Conservation (phyloP, 1,140 invertebrate genomes). For the Tenebrio molitor region DNA sequence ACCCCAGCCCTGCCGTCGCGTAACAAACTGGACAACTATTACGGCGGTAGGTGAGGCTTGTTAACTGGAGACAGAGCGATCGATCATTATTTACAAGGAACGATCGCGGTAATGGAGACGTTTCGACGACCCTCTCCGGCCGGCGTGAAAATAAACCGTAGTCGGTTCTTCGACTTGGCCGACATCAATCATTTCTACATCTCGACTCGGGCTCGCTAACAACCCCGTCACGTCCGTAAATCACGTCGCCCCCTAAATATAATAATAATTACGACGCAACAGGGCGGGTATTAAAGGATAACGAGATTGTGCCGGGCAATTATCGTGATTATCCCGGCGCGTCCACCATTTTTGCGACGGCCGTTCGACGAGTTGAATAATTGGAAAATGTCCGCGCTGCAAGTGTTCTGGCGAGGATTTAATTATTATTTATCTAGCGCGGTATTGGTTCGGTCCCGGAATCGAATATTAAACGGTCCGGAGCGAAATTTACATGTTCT, state of each 20-base stretch:
- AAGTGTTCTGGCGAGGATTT: neutral
- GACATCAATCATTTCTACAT: constrained; percentile 6
- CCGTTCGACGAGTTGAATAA: too few species aligned
- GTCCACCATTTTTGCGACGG: neutral
- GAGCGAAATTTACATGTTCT: neutral
- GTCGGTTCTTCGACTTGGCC: neutral
- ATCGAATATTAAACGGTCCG: constrained; percentile 1
- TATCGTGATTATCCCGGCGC: neutral
- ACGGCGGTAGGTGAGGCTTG: constrained; percentile 2
- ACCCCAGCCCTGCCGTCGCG: too few species aligned
- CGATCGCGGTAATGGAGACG: neutral
- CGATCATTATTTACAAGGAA: neutral
- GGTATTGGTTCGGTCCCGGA: neutral
- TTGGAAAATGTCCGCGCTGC: too few species aligned
- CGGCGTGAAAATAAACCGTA: too few species aligned
- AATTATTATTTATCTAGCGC: constrained; percentile 3
- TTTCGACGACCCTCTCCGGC: neutral
- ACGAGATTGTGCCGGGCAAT: neutral
- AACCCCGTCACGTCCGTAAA: constrained; percentile 1
- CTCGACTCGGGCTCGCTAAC: neutral
- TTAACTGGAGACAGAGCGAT: constrained; percentile 1
- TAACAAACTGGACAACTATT: constrained; percentile 2
- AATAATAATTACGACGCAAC: neutral
- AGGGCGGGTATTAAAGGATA: neutral
- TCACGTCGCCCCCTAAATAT: neutral